phyloP scores from a whole-genome alignment of 2,888 invertebrate genomes.

The Notocelia uddmanniana region DNA sequence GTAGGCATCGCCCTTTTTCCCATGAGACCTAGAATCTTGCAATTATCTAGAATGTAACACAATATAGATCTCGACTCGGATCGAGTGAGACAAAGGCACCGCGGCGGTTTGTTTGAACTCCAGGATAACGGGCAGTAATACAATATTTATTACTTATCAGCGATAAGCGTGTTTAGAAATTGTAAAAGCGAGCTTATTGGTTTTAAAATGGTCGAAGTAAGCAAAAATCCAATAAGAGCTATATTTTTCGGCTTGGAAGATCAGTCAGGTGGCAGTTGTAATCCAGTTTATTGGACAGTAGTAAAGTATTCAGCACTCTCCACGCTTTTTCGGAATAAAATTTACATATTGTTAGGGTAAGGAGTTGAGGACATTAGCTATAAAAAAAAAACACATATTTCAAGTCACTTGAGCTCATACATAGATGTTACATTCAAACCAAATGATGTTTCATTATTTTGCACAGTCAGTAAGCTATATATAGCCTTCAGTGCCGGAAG shows the following conservation, averaged over 20 bases:
- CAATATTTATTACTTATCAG: constrained; percentile 64
- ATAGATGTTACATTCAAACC: no score
- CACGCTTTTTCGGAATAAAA: background rate
- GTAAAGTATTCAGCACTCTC: no score
- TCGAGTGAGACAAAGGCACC: constrained; percentile 54
- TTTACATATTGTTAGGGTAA: no score
- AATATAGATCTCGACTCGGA: background rate
- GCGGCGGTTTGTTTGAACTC: constrained; percentile 58
- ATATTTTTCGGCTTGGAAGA: background rate
- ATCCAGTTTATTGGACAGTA: no score
- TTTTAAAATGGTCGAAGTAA: constrained; percentile 6
- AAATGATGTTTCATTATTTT: no score
- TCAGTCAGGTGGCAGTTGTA: no score
- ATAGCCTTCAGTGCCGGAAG: no score
- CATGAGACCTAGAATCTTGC: constrained; percentile 21
- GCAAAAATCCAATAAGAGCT: background rate
- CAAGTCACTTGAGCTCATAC: no score
- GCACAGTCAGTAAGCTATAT: no score
- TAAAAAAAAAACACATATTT: no score
- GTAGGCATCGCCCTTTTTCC: constrained; percentile 7
- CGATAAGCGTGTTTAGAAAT: constrained; percentile 52
- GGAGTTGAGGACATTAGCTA: no score
- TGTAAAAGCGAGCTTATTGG: constrained; percentile 28
- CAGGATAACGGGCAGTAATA: constrained; percentile 67
- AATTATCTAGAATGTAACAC: constrained; percentile 40